Evolutionary conservation across 2,888 invertebrate genomes (phyloP).

Genomic region (Drosophila longiperda): DNA sequence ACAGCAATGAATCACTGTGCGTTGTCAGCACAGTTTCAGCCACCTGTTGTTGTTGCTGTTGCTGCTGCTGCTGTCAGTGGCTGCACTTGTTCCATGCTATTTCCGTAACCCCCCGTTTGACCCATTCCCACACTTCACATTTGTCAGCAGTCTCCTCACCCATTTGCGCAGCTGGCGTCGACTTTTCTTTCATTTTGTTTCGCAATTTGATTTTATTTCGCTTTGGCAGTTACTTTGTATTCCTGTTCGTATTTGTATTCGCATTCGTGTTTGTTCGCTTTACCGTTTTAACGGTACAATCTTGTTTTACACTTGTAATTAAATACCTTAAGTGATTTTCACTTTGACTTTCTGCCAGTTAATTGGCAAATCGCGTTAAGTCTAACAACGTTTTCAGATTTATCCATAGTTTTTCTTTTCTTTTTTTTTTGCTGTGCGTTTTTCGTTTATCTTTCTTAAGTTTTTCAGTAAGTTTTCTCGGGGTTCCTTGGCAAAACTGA

Average conservation of each 20-base stretch:
- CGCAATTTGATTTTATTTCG: conserved; percentile 67
- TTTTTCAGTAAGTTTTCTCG: neutral
- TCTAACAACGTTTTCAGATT: conserved; percentile 26
- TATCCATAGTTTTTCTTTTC: neutral
- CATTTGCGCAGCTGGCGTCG: conserved; percentile 40
- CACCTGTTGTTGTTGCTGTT: conserved; percentile 66
- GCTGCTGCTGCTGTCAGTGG: conserved; percentile 38
- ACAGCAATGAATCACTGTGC: conserved; percentile 34
- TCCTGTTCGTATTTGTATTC: conserved; percentile 10
- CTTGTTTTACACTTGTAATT: conserved; percentile 67
- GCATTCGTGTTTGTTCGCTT: conserved; percentile 9
- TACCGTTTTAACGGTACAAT: conserved; percentile 14
- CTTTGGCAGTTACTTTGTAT: conserved; percentile 44
- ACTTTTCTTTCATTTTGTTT: conserved; percentile 49
- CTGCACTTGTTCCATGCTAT: conserved; percentile 46
- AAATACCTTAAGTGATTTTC: conserved; percentile 74
- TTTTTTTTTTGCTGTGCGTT: conserved; percentile 2
- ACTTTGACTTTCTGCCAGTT: conserved; percentile 45
- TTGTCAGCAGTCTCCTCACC: neutral
- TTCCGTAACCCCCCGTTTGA: conserved; percentile 21
- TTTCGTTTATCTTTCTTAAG: neutral
- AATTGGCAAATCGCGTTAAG: conserved; percentile 56
- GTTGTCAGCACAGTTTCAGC: conserved; percentile 18
- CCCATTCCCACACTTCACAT: neutral
- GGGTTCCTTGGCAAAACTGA: neutral